Base-by-base conservation (phyloP, 2,888 invertebrate species). In the Aethes cnicana region DNA sequence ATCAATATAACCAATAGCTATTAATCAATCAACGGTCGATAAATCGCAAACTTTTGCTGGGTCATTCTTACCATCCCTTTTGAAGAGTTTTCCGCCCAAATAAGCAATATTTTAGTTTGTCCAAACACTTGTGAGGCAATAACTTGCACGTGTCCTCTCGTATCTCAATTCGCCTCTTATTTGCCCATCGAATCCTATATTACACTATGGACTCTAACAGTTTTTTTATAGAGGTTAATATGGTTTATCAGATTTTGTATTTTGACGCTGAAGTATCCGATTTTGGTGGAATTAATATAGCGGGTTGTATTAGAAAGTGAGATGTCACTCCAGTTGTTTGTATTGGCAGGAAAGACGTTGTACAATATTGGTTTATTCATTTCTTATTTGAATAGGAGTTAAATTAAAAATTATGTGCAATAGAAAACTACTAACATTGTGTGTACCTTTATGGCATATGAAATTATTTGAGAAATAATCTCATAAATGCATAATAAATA, bases 121-220 rank as follows among this genome's bases (percentile, higher is more conserved):
- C 76, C 84, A 86, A 84, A 85, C 84, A 86, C 87, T 86, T 79
- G 80, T 72, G 79, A 77, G 74, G 80, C 84, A 86, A 87, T 87
- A 85, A 84, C 77, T 67, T 68, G 81, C 87, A 86, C 87, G 86
- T 87, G 87, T 79, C 80, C 68, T 71, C 61, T 71, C 74, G 77
- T 86, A 84, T 84, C 84, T 84, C 86, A 86, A 86, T 87, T 81
- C 66, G 68, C 64, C 67, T 65, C 69, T 70, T 68, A 69, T 69
- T 65, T 75, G 68, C 73, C 73, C 71, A 70, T 64, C 59, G 66
- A 68, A 63, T 62, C 48, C 46, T 2, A 11, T 50, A 32, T 25
- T 47, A 49, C 35, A 41, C 49, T 43, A 68, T 32, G 32, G 16
- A 44, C 53, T 47, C 32, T 52, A 53, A 26, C 14, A 7, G 4